Evolutionary conservation across 2,888 invertebrate genomes (phyloP).

Genomic region (Cyclophora albipunctata): DNA sequence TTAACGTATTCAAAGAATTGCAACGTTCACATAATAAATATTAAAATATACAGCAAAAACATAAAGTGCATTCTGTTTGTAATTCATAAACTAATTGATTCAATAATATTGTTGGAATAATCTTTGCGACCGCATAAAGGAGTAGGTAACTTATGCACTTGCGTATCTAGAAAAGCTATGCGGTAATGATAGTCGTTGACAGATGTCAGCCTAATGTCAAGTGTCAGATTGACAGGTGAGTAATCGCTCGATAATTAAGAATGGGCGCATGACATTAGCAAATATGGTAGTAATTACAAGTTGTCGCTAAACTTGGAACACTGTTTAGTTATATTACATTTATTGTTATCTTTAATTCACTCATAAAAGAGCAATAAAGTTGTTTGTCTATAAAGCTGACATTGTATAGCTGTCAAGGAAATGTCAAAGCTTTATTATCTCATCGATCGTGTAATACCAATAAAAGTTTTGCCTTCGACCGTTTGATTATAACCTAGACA

Average conservation of each 20-base stretch:
- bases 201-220: constrained; percentile 12
- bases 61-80: constrained; percentile 11
- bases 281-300: constrained; percentile 1
- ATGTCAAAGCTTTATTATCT: too few relatives aligned
- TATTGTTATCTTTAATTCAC: too few relatives aligned
- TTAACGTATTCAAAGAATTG: constrained; percentile 9
- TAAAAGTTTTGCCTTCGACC: too few relatives aligned
- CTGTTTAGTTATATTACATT: background rate
- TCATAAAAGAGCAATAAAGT: too few relatives aligned
- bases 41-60: constrained; percentile 17
- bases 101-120: constrained; percentile 10
- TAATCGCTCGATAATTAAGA: constrained; percentile 6
- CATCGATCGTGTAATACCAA: too few relatives aligned
- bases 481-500: too few relatives aligned
- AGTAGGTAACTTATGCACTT: background rate
- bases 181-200: constrained; percentile 11
- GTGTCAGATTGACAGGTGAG: constrained; percentile 19
- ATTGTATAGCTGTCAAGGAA: too few relatives aligned
- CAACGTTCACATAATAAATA: constrained; percentile 15
- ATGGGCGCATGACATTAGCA: constrained; percentile 1
- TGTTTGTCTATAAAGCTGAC: too few relatives aligned
- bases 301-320: too few relatives aligned
- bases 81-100: constrained; percentile 18
- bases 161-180: constrained; percentile 6
- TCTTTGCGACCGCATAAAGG: background rate